Evolutionary conservation across 2,888 invertebrate species (phyloP).

Genomic region (Pilophorus perplexus): DNA sequence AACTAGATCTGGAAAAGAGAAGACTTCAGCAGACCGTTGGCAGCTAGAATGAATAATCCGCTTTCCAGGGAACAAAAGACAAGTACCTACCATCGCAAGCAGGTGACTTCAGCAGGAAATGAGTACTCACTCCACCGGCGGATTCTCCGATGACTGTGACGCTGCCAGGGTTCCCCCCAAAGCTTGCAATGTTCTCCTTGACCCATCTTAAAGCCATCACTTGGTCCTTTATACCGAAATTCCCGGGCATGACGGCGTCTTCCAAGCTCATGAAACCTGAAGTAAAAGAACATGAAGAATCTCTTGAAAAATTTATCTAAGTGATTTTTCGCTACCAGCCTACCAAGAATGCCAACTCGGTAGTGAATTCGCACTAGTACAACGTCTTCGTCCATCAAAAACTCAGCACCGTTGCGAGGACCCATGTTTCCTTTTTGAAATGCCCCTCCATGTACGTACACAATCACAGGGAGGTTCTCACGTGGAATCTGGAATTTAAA

Average conservation of each 20-base stretch:
- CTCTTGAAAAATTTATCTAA: background rate
- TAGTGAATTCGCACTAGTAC: conserved; percentile 30
- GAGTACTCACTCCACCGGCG: conserved; percentile 10
- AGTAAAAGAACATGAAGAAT: background rate
- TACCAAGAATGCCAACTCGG: conserved; percentile 24
- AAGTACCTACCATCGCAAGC: background rate
- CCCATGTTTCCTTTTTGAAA: conserved; percentile 15
- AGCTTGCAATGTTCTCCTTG: conserved; percentile 2
- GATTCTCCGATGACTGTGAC: conserved; percentile 17
- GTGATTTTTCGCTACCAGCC: too few species aligned
- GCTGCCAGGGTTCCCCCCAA: conserved; percentile 13
- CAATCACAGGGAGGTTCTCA: conserved; percentile 30
- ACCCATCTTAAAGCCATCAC: conserved; percentile 28
- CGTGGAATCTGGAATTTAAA: background rate
- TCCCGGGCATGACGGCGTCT: conserved; percentile 7
- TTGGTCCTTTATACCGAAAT: conserved; percentile 28
- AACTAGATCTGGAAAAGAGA: background rate
- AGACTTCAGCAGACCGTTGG: too few species aligned
- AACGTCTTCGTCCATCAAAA: conserved; percentile 41
- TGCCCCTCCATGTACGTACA: conserved; percentile 39
- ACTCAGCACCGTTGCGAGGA: conserved; percentile 9
- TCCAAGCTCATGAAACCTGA: background rate
- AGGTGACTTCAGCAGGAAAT: conserved; percentile 20
- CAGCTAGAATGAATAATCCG: too few species aligned
- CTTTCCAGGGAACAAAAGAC: background rate